Percentiles rank a stretch among this genome's conserved stretches.
phyloP scores from a whole-genome alignment of 1,140 invertebrate species.

The Brachionus calyciflorus region DNA sequence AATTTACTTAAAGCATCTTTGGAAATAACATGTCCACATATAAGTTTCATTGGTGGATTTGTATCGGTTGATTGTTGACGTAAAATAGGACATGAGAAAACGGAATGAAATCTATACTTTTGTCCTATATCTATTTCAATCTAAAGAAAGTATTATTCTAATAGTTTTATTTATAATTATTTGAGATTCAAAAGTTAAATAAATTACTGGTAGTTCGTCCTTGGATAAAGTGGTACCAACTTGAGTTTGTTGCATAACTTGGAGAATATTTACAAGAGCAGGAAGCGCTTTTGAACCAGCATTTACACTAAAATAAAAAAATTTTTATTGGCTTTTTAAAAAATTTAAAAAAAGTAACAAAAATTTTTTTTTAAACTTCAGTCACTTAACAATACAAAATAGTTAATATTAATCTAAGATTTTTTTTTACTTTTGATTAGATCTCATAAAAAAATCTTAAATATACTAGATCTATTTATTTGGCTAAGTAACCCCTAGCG shows the following conservation, averaged over 20 bases:
- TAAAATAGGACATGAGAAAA: conserved; percentile 96
- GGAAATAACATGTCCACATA: conserved; percentile 97
- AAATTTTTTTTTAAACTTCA: no score
- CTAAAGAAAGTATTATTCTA: conserved; percentile 60
- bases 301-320: conserved; percentile 68
- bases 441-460: no score
- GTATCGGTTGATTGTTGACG: conserved; percentile 89
- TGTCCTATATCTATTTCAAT: conserved; percentile 85
- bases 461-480: no score
- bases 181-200: neutral
- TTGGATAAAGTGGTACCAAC: conserved; percentile 90
- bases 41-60: conserved; percentile 93
- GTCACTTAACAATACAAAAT: no score
- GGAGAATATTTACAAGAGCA: conserved; percentile 85
- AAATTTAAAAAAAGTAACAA: no score
- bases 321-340: no score
- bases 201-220: conserved; percentile 86
- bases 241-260: conserved; percentile 91
- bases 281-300: conserved; percentile 88
- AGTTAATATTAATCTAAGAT: no score
- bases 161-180: neutral
- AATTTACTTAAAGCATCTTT: conserved; percentile 92
- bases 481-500: no score
- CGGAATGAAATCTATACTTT: conserved; percentile 83
- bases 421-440: no score